Evolutionary conservation across 1,140 invertebrate genomes (phyloP).

Genomic region (Bilobella aurantiaca): DNA sequence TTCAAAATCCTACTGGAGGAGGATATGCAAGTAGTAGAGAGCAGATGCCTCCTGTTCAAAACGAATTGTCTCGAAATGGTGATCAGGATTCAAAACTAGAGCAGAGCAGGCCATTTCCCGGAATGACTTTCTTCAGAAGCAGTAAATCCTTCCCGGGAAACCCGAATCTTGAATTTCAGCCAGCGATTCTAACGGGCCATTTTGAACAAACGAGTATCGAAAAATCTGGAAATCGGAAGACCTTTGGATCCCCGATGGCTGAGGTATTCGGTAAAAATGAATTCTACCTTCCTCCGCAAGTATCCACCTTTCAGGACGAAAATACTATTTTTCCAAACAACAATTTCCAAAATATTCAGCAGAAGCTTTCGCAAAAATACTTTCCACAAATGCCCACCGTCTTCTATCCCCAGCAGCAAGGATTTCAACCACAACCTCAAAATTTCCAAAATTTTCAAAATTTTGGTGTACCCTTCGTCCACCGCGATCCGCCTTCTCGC

Average conservation of each 20-base stretch:
- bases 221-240: neutral
- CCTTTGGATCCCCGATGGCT: no score
- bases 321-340: no score
- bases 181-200: slow-evolving; percentile 27
- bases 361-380: neutral
- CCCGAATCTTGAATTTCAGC: slow-evolving; percentile 26
- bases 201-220: slow-evolving; percentile 23
- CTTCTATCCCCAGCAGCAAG: slow-evolving; percentile 2
- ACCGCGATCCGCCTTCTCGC: neutral
- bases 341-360: no score
- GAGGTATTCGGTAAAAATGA: no score
- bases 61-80: no score
- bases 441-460: neutral
- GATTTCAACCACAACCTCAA: neutral
- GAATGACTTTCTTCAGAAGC: neutral
- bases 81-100: no score
- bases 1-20: neutral
- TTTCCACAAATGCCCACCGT: slow-evolving; percentile 2
- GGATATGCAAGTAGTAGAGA: neutral
- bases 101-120: no score
- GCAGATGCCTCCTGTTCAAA: no score
- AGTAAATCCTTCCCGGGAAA: slow-evolving; percentile 2
- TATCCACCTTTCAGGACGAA: no score
- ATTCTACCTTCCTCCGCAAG: no score
- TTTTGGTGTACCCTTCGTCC: neutral